phyloP scores from a whole-genome alignment of 2,797 vertebrate genomes.

The Gadopsis marmoratus region DNA sequence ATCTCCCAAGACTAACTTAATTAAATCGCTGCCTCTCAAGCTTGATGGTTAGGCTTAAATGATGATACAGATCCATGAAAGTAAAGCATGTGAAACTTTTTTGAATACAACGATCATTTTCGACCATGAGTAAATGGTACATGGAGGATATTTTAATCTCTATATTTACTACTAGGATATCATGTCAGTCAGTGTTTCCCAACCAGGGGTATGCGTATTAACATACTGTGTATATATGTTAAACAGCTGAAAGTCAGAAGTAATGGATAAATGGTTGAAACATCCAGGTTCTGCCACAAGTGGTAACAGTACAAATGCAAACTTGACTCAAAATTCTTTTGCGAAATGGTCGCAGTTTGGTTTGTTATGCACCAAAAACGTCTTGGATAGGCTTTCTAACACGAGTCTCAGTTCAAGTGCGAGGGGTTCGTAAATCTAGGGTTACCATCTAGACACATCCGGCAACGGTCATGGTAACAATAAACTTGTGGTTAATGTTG shows the following conservation, averaged over 20 bases:
- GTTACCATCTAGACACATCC: no score
- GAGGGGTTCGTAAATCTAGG: no score
- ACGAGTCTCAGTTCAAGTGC: no score
- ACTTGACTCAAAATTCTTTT: not conserved
- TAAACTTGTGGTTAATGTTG: no score
- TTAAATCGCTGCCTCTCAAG: conserved; percentile 54
- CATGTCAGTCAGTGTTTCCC: not conserved
- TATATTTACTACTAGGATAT: not conserved
- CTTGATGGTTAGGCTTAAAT: conserved; percentile 24
- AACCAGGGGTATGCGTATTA: no score
- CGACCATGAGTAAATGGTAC: conserved; percentile 12
- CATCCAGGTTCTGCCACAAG: not conserved
- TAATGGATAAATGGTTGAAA: not conserved
- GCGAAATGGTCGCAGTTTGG: no score
- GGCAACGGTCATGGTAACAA: no score
- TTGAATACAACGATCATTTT: not conserved
- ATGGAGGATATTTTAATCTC: conserved; percentile 15
- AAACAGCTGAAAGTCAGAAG: no score
- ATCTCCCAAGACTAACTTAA: conserved; percentile 63
- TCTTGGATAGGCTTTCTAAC: no score
- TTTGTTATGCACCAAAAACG: no score
- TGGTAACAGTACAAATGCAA: not conserved
- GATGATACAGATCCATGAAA: conserved; percentile 28
- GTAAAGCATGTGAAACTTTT: conserved; percentile 4
- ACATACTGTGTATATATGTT: no score